Conservation (phyloP, 2,888 invertebrate species). For the Calephelis perditalis region DNA sequence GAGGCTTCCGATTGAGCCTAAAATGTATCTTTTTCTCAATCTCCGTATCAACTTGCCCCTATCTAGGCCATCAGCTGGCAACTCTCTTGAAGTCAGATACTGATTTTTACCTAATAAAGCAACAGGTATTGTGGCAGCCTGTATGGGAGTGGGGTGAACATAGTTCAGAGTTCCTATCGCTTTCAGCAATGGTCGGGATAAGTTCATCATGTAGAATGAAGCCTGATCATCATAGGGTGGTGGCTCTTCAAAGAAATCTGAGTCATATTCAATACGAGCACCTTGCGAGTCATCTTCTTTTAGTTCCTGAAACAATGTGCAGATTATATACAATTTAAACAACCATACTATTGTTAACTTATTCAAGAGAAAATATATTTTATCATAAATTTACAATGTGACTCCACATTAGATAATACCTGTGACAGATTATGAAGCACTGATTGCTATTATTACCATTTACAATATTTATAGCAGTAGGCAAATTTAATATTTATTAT, state of each 20-base stretch:
- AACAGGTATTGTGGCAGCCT: constrained; percentile 95
- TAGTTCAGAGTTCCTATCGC: constrained; percentile 93
- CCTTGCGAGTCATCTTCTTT: constrained; percentile 70
- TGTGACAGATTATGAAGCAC: constrained; percentile 2
- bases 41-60: too few species aligned
- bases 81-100: too few species aligned
- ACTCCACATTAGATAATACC: neutral
- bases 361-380: too few species aligned
- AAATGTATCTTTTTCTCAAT: too few species aligned
- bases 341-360: too few species aligned
- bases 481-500: too few species aligned
- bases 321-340: neutral
- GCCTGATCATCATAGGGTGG: constrained; percentile 81
- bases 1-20: too few species aligned
- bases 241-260: constrained; percentile 81
- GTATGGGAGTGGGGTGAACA: constrained; percentile 97
- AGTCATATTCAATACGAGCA: constrained; percentile 57
- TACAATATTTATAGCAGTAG: too few species aligned
- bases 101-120: constrained; percentile 83
- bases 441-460: too few species aligned
- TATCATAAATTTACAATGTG: too few species aligned
- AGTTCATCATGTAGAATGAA: constrained; percentile 96
- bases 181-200: constrained; percentile 95
- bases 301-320: constrained; percentile 46
- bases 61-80: too few species aligned